Evolutionary conservation across 2,113 vertebrate species (phyloP).

Genomic region (Ceyx cyanopectus): DNA sequence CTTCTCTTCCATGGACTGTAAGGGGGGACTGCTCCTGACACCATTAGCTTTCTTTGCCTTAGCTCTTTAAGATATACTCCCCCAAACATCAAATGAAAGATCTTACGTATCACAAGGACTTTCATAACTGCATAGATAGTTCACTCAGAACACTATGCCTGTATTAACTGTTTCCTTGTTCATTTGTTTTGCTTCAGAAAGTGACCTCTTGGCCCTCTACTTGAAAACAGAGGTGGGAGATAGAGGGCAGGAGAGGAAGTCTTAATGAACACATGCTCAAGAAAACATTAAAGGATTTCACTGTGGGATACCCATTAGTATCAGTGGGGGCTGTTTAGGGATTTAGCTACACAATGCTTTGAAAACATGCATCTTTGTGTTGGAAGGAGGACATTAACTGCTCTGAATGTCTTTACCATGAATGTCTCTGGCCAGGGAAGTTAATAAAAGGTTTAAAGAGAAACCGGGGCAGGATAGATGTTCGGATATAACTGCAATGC

Average conservation of each 20-base stretch:
- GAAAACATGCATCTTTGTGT: neutral
- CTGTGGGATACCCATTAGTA: neutral
- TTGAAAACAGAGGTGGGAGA: neutral
- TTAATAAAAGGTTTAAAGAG: conserved; percentile 6
- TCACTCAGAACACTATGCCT: neutral
- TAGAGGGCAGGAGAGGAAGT: neutral
- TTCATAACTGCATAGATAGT: neutral
- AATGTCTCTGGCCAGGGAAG: neutral
- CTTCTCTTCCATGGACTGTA: neutral
- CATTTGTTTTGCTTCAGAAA: neutral
- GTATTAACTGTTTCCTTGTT: neutral
- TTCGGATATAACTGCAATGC: neutral
- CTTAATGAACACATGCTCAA: neutral
- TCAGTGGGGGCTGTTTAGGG: neutral
- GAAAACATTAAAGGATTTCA: neutral
- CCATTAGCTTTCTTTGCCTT: neutral
- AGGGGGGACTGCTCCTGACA: neutral
- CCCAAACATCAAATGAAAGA: neutral
- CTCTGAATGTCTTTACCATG: neutral
- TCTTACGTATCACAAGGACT: neutral
- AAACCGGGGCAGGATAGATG: neutral
- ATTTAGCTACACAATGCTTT: neutral
- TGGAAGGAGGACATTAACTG: neutral
- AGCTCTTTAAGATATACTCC: neutral
- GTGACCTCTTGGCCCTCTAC: neutral